Percentiles rank a stretch among this genome's conserved stretches.
Conservation (phyloP, 2,113 vertebrate genomes). For the Hyperopisus bebe region DNA sequence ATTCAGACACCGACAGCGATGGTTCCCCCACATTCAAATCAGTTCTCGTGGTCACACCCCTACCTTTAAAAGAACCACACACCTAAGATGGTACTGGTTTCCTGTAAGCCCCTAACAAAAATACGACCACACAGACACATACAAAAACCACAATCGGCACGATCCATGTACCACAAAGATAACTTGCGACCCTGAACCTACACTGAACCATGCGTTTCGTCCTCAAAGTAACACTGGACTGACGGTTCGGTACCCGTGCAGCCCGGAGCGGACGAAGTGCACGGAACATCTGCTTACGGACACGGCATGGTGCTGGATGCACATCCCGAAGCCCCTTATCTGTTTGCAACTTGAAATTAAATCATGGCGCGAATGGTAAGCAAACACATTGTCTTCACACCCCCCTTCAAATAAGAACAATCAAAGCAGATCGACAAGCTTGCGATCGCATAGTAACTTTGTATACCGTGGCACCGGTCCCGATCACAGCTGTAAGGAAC, state of each 20-base stretch:
- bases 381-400: not conserved
- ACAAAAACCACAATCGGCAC: not conserved
- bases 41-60: slow-evolving; percentile 10
- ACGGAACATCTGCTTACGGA: not conserved
- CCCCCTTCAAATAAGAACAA: not conserved
- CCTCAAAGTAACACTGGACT: not conserved
- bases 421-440: not conserved
- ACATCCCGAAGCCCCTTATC: not conserved
- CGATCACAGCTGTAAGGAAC: not conserved
- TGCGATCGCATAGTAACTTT: not conserved
- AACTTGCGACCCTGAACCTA: not conserved
- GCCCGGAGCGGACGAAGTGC: not conserved
- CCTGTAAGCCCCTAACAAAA: not conserved
- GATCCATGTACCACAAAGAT: not conserved
- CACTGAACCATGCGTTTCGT: not conserved
- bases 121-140: not conserved
- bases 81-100: not conserved
- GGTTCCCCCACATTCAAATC: not conserved
- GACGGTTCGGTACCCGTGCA: not conserved
- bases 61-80: slow-evolving; percentile 10
- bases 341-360: not conserved
- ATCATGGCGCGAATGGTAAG: not conserved
- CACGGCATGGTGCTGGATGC: not conserved
- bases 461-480: not conserved
- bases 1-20: not conserved